A percentile compares a stretch with the other conserved stretches of the same genome.
These are phyloP conservation scores for Crypturellus tataupa DNA, from an alignment of 2,797 vertebrate species.

Conservation along the genomic window DNA sequence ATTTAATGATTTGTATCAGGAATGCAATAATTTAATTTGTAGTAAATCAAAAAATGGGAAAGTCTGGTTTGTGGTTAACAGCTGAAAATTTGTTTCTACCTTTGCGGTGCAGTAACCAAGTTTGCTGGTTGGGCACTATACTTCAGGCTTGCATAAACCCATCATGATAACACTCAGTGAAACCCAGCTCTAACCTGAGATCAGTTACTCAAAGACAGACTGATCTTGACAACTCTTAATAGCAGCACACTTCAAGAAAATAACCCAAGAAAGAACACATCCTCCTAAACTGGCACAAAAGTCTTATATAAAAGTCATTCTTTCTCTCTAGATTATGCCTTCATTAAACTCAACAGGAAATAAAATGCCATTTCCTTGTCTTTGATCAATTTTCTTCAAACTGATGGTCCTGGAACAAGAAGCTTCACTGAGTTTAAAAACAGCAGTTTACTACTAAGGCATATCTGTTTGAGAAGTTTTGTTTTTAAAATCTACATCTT, in stretches of 20 bases:
- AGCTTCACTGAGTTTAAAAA: not conserved
- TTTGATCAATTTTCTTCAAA: not conserved
- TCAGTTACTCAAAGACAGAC: conserved; percentile 3
- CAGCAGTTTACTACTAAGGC: not conserved
- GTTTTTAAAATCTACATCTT: not conserved
- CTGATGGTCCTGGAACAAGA: not conserved
- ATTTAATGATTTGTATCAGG: conserved; percentile 71
- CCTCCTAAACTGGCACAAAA: not conserved
- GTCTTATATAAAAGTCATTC: not conserved
- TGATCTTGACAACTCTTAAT: conserved; percentile 29
- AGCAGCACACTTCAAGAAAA: conserved; percentile 35
- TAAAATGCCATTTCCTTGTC: not conserved
- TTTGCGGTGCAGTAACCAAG: conserved; percentile 33
- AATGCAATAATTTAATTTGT: conserved; percentile 72
- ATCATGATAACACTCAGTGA: not conserved
- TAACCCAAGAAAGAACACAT: not conserved
- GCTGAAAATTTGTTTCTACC: conserved; percentile 38
- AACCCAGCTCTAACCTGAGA: conserved; percentile 43
- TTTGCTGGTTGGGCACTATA: not conserved
- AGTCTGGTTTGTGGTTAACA: conserved; percentile 57
- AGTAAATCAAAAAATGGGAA: conserved; percentile 68
- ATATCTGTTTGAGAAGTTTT: fast-evolving
- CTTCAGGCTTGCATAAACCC: conserved; percentile 36
- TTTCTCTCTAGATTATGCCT: not conserved
- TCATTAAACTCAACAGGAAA: not conserved